Base-by-base conservation (phyloP, 2,888 invertebrate genomes). In the Ectropis crepuscularia region DNA sequence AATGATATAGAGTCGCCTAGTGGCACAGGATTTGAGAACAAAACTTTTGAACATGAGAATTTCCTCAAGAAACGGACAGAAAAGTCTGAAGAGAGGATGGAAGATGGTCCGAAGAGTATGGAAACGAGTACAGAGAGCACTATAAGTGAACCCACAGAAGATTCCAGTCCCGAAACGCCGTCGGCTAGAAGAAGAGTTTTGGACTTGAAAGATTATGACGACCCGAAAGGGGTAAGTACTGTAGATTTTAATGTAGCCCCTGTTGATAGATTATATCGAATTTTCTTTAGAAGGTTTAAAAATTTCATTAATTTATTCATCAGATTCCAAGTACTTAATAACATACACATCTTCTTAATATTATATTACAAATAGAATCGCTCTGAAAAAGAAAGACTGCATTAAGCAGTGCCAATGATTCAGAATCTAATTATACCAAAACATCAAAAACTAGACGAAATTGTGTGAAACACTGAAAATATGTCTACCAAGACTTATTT, bases 21-120 rank as follows among this genome's bases (percentile, higher is more conserved):
- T 50, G 89, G 89, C 63, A 89, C 93, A 60, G 93, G 92, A 16
- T 93, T 92, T 73, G 90, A 93, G 65, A 90, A 92, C 55, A 90
- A 91, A 70, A 90, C 92, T 0, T 88, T 93, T 71, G 90, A 93
- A 73, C 90, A 92, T 75, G 88, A 93, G 74, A 90, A 93, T 77
- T 89, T 85, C 72, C 75, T 93, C 58, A 86, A 92, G 78, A 90
- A 89, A 64, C 86, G 92, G 39, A 88, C 86, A 0, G 93, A 92
- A 59, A 91, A 88, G 59, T 62, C 16, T 5, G 70, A 70, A 45
- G 66, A 70, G 6, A 59, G 63, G 5, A 58, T 50, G 11, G 83
- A 85, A 43, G 86, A 92, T 57, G 89, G 82, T 45, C 76, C 80
- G 0, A 90, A 88, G 50, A 88, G 89, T 1, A 92, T 92, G 92